Base-by-base conservation (phyloP, 2,797 vertebrate species). In the Percopsis omiscomaycus region DNA sequence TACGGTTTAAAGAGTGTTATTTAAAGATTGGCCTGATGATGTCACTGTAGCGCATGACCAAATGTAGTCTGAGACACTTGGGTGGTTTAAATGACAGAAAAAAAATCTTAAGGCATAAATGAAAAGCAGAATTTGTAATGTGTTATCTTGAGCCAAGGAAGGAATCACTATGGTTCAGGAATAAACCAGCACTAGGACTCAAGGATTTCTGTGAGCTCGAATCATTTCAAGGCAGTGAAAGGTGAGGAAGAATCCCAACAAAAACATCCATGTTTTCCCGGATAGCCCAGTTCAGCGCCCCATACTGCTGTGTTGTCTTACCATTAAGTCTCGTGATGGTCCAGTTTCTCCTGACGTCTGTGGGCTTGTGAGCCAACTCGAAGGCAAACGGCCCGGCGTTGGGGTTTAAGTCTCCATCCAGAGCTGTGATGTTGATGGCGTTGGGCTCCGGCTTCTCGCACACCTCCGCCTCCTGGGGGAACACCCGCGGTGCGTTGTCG, bases 321-420 rank as follows among this genome's bases (percentile, higher is more conserved):
- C 97, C 96, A 11, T 92, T 96, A 77, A 98, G 89, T 66, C 96
- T 92, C 11, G 93, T 96, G 84, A 99, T 92, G 74, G 96, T 99
- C 97, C 97, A 99, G 82, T 99, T 99, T 81, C 89, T 95, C 80
- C 91, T 92, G 68, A 98, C 94, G 22, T 93, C 94, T 1, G 77
- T 6, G 15, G 97, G 97, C 58, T 77, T 84, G 67, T 92, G 85
- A 71, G 95, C 92, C 55, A 99, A 91, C 84, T 99, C 96, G 55
- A 98, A 99, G 66, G 94, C 94, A 54, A 98, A 99, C 0, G 97
- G 97, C 54, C 96, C 97, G 0, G 95, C 95, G 8, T 98, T 99
- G 14, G 96, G 95, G 81, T 93, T 95, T 61, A 97, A 91, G 90
- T 99, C 97, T 61, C 92, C 94, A 64, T 99, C 97, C 4, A 95